These are phyloP conservation scores for Drosophila elegans DNA, from an alignment of 1,140 invertebrate genomes.

Conservation along the genomic window DNA sequence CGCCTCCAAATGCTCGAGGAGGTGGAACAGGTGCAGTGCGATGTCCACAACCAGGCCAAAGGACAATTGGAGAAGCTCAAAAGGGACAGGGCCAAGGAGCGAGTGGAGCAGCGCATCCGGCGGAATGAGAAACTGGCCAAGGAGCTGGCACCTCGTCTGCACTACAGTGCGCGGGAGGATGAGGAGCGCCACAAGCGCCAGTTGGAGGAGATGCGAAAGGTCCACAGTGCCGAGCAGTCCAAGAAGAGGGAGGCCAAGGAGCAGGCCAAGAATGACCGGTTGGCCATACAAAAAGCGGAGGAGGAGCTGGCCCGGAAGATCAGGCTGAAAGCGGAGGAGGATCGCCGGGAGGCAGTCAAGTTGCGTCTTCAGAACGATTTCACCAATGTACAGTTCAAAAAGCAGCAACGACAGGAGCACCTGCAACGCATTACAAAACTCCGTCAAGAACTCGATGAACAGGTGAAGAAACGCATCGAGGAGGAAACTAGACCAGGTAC, in stretches of 20 bases:
- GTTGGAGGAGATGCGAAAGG: slow-evolving; percentile 64
- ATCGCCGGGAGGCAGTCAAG: slow-evolving; percentile 34
- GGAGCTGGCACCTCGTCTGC: slow-evolving; percentile 56
- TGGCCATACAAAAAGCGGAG: slow-evolving; percentile 54
- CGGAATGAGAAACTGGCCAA: slow-evolving; percentile 55
- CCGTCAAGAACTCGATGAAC: slow-evolving; percentile 53
- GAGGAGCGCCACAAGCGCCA: slow-evolving; percentile 48
- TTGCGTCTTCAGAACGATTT: slow-evolving; percentile 55
- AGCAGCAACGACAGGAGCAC: slow-evolving; percentile 54
- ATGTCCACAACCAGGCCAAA: slow-evolving; percentile 69
- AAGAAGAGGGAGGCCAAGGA: slow-evolving; percentile 33
- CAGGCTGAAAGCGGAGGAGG: slow-evolving; percentile 18
- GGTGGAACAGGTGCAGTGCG: slow-evolving; percentile 65
- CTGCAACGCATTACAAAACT: slow-evolving; percentile 46
- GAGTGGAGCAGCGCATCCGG: slow-evolving; percentile 45
- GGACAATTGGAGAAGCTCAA: slow-evolving; percentile 58
- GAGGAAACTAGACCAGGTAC: slow-evolving; percentile 46
- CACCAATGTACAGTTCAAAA: slow-evolving; percentile 58
- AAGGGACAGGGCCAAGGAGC: slow-evolving; percentile 35
- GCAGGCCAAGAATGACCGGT: slow-evolving; percentile 42
- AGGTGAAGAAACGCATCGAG: slow-evolving; percentile 41
- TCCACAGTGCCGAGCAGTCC: slow-evolving; percentile 69
- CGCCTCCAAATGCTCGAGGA: slow-evolving; percentile 63
- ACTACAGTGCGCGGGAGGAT: slow-evolving; percentile 66
- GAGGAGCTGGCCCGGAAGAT: slow-evolving; percentile 45